Base-by-base conservation (phyloP, 1,140 invertebrate genomes). In the Drosophila arawakana region DNA sequence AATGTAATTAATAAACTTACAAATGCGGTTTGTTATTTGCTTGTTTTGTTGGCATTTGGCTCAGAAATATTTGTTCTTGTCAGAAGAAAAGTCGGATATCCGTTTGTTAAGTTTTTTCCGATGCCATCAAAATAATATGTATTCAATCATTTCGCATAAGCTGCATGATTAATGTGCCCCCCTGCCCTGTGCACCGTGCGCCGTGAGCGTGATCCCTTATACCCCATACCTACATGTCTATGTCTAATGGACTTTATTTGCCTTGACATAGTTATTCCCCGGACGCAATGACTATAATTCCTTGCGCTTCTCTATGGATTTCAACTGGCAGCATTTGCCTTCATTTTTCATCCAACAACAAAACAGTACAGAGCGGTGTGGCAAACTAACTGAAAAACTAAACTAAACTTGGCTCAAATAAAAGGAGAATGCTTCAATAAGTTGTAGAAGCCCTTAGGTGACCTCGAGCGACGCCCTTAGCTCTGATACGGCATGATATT, bases 121-220 rank as follows among this genome's bases (percentile, higher is more conserved):
- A 49, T 60, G 60, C 60, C 37, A 62, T 58, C 68, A 49, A 37
- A 35, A 62, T 63, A 72, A 76, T 82, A 67, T 79, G 72, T 82
- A 73, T 88, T 80, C 83, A 86, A 88, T 88, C 79, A 86, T 82
- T 80, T 57, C 61, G 71, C 39, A 72, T 71, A 88, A 82, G 76
- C 81, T 77, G 76, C 76, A 88, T 86, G 82, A 86, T 86, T 86
- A 86, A 86, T 86, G 80, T 47, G 50, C 55, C 65, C 43, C 8
- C 43, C n/a, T n/a, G n/a, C n/a, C n/a, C n/a, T n/a, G n/a, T 62
- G 25, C 54, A 9, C 37, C 62, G 4, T 25, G 25, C 34, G 1
- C 15, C 15, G 15, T 15, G 15, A 15, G 15, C 15, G 15, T 15
- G 15, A 15, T 15, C 15, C 15, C 10, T 13, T 50, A 39, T 52